These are phyloP conservation scores for Osmerus mordax DNA, from an alignment of 2,113 vertebrate genomes.

Conservation along the genomic window DNA sequence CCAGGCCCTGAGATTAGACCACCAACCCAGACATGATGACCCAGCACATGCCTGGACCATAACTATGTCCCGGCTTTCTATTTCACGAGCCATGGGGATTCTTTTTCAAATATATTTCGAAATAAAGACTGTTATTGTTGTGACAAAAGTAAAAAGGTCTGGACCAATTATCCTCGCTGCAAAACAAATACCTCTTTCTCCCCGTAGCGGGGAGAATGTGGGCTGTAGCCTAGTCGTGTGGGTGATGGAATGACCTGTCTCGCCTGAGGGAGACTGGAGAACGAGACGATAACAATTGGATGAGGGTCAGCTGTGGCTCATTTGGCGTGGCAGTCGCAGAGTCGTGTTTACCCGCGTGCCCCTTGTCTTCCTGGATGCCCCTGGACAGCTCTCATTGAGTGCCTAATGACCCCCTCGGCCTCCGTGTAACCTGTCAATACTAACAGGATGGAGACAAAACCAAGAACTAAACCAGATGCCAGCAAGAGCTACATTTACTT, in stretches of 20 bases:
- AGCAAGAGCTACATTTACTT: not conserved
- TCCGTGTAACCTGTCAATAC: slow-evolving; percentile 12
- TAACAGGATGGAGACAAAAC: not conserved
- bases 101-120: not conserved
- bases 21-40: not conserved
- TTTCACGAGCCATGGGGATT: slow-evolving; percentile 1
- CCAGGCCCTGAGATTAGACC: not conserved
- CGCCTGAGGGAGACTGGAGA: not conserved
- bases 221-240: not conserved
- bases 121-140: not conserved
- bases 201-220: not conserved
- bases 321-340: not conserved
- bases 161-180: not conserved
- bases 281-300: slow-evolving; percentile 1
- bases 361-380: slow-evolving; percentile 18
- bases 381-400: slow-evolving; percentile 14
- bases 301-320: slow-evolving; percentile 2
- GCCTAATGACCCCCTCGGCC: slow-evolving; percentile 23
- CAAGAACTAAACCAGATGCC: not conserved
- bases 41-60: not conserved
- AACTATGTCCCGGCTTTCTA: not conserved
- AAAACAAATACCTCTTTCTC: slow-evolving; percentile 10
- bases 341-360: slow-evolving; percentile 13
- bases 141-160: not conserved
- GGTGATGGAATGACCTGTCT: not conserved